phyloP scores from a whole-genome alignment of 2,797 vertebrate genomes.

The Lutra lutra region DNA sequence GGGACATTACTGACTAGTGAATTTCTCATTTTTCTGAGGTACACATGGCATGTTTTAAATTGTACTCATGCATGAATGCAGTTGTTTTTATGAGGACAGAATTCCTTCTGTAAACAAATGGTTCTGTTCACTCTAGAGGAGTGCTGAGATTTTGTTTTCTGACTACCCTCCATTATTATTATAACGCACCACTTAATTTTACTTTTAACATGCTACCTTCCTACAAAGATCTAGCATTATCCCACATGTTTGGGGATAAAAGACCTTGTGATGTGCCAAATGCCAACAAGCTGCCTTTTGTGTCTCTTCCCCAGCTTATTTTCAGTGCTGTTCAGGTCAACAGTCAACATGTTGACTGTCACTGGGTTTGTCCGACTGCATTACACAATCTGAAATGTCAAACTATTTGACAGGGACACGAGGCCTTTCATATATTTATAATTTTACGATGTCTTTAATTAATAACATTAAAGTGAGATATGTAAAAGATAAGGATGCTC shows the following conservation, averaged over 20 bases:
- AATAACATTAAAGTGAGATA: neutral
- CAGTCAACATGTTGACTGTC: neutral
- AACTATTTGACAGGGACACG: neutral
- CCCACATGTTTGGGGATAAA: neutral
- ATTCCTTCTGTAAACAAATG: too few relatives aligned
- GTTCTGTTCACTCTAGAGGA: too few relatives aligned
- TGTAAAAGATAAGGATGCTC: neutral
- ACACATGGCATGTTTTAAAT: neutral
- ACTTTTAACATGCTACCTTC: neutral
- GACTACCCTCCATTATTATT: neutral
- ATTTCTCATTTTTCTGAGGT: neutral
- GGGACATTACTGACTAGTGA: neutral
- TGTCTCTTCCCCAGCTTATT: neutral
- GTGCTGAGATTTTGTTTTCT: too few relatives aligned
- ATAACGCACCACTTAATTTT: neutral
- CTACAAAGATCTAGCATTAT: neutral
- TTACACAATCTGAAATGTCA: neutral
- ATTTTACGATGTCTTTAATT: neutral
- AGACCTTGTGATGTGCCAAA: neutral
- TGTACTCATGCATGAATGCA: neutral
- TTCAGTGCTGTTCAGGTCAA: neutral
- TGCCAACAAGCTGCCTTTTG: neutral
- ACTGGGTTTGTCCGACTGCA: neutral
- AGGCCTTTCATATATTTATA: neutral
- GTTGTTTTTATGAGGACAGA: neutral